Evolutionary conservation across 2,113 vertebrate species (phyloP).

Genomic region (rabbit (Oryctolagus cuniculus)): DNA sequence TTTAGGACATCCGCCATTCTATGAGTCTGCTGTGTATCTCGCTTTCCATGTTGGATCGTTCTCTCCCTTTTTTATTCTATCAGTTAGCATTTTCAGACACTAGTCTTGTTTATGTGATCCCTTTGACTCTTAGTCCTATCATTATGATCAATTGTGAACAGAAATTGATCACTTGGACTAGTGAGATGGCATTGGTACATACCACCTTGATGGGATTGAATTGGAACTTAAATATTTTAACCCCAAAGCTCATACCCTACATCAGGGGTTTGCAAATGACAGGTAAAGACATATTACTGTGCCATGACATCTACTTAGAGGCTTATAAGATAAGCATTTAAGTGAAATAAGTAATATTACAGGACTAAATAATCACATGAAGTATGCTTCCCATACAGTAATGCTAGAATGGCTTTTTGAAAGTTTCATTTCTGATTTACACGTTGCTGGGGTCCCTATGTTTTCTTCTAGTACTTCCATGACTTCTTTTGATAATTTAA

Average conservation of each 20-base stretch:
- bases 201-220: too few species aligned
- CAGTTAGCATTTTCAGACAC: too few species aligned
- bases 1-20: too few species aligned
- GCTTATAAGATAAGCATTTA: not conserved
- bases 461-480: not conserved
- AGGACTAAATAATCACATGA: not conserved
- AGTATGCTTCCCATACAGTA: not conserved
- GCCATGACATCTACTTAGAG: not conserved
- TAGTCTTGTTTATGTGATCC: too few species aligned
- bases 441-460: not conserved
- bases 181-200: too few species aligned
- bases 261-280: not conserved
- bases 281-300: not conserved
- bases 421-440: conserved; percentile 3
- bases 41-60: too few species aligned
- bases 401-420: not conserved
- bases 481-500: not conserved
- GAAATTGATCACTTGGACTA: too few species aligned
- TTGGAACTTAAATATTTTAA: not conserved
- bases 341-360: not conserved
- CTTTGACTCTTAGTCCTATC: too few species aligned
- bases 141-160: too few species aligned
- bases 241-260: not conserved
- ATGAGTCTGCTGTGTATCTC: too few species aligned
- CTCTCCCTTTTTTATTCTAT: too few species aligned